Evolutionary conservation across 2,888 invertebrate genomes (phyloP).

Genomic region (Lochmaea crataegi): DNA sequence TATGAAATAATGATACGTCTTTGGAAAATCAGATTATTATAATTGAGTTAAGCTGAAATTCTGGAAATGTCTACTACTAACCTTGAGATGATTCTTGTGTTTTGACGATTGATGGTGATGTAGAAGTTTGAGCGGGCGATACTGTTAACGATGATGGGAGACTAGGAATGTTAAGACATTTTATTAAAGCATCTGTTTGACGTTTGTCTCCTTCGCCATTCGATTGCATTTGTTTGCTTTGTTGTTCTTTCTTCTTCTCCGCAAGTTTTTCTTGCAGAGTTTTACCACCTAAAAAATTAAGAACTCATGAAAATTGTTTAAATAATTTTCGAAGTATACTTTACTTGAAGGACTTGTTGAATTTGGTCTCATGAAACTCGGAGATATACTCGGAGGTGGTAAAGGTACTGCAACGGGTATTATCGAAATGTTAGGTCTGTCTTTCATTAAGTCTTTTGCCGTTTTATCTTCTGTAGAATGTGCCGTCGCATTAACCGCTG

Average conservation of each 20-base stretch:
- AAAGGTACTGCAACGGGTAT: conserved; percentile 58
- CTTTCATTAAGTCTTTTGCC: conserved; percentile 57
- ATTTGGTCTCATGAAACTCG: conserved; percentile 43
- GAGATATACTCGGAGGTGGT: conserved; percentile 42
- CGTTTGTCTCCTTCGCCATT: conserved; percentile 50
- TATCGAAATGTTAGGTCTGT: conserved; percentile 67
- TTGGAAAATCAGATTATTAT: no score
- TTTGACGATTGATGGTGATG: conserved; percentile 33
- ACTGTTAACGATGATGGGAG: conserved; percentile 69
- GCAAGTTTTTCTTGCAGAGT: conserved; percentile 77
- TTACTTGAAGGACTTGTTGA: conserved; percentile 46
- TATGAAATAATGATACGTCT: neutral
- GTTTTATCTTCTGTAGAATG: conserved; percentile 44
- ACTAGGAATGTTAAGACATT: conserved; percentile 50
- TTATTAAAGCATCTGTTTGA: conserved; percentile 45
- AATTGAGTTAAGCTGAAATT: no score
- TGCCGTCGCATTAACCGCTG: conserved; percentile 16
- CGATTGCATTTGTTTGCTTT: conserved; percentile 37
- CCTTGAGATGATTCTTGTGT: conserved; percentile 9
- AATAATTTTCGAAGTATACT: conserved; percentile 4
- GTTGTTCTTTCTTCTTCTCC: conserved; percentile 70
- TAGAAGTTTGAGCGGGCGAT: conserved; percentile 61
- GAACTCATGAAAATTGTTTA: neutral
- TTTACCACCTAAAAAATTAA: conserved; percentile 63
- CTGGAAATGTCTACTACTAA: neutral